These are phyloP conservation scores for Corella eumyota DNA, from an alignment of 23 tunicate genomes.

Conservation along the genomic window DNA sequence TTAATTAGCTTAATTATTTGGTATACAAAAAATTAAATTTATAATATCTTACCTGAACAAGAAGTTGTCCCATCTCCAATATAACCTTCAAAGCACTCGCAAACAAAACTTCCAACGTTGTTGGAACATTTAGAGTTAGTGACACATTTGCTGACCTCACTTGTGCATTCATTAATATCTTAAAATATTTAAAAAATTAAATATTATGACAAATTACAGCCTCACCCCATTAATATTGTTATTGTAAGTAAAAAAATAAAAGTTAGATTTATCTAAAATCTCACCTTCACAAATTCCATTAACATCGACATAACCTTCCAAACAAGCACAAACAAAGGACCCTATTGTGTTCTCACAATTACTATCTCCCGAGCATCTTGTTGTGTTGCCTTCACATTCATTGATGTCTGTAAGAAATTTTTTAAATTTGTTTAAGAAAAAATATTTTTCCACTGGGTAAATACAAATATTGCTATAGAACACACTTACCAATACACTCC, in stretches of 20 bases:
- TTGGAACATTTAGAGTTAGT: constrained; percentile 27
- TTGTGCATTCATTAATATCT: constrained; percentile 37
- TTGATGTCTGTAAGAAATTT: constrained; percentile 13
- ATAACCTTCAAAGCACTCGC: constrained; percentile 29
- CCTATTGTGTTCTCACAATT: constrained; percentile 15
- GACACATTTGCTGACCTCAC: constrained; percentile 8
- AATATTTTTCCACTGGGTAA: no score
- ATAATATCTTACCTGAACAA: not conserved
- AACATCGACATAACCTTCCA: constrained; percentile 8
- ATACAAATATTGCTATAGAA: no score
- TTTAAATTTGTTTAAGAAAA: not conserved
- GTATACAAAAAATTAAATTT: not conserved
- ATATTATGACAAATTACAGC: no score
- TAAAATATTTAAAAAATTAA: no score
- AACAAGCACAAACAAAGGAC: constrained; percentile 9
- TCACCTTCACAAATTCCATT: constrained; percentile 37
- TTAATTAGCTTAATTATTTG: no score
- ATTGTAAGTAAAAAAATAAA: no score
- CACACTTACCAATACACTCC: no score
- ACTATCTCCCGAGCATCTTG: constrained; percentile 9
- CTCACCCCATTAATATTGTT: no score
- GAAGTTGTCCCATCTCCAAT: constrained; percentile 18
- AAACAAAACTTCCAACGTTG: constrained; percentile 35
- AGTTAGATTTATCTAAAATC: no score
- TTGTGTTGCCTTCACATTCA: constrained; percentile 2